Conservation (phyloP, 2,113 vertebrate species). For the Amphiprion percula region DNA sequence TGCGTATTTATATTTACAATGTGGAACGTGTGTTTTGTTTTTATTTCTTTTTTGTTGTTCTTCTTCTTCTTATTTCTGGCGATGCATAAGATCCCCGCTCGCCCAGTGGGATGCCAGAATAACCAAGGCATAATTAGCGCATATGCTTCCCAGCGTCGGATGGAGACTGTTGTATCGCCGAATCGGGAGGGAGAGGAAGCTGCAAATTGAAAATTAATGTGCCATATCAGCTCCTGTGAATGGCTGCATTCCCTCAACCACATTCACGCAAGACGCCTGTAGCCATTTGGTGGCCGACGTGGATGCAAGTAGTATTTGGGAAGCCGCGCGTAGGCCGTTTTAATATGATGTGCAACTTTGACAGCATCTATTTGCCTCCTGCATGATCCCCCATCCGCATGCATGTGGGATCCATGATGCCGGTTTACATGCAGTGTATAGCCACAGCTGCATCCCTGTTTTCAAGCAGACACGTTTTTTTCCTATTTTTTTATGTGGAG, state of each 20-base stretch:
- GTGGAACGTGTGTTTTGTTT: background rate
- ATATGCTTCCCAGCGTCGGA: constrained; percentile 45
- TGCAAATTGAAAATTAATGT: constrained; percentile 74
- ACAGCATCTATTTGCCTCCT: constrained; percentile 19
- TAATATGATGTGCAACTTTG: constrained; percentile 31
- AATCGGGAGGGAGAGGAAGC: constrained; percentile 24
- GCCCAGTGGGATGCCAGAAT: constrained; percentile 47
- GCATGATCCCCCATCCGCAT: constrained; percentile 27
- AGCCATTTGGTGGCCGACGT: constrained; percentile 50
- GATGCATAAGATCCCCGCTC: constrained; percentile 41
- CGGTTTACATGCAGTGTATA: constrained; percentile 29
- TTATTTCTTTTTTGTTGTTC: background rate
- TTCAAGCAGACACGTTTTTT: constrained; percentile 18
- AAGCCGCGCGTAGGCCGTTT: constrained; percentile 47
- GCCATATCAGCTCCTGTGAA: constrained; percentile 57
- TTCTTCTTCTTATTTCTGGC: constrained; percentile 7
- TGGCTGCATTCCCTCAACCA: constrained; percentile 43
- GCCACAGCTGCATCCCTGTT: constrained; percentile 23
- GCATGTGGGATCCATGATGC: constrained; percentile 48
- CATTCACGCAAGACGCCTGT: constrained; percentile 64
- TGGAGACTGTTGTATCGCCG: constrained; percentile 43
- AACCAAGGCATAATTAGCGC: constrained; percentile 63
- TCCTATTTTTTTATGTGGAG: background rate
- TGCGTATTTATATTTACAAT: constrained; percentile 16
- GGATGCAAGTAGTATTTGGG: constrained; percentile 48